Conservation (phyloP, 1,140 invertebrate genomes). For the Mamestra configurata region DNA sequence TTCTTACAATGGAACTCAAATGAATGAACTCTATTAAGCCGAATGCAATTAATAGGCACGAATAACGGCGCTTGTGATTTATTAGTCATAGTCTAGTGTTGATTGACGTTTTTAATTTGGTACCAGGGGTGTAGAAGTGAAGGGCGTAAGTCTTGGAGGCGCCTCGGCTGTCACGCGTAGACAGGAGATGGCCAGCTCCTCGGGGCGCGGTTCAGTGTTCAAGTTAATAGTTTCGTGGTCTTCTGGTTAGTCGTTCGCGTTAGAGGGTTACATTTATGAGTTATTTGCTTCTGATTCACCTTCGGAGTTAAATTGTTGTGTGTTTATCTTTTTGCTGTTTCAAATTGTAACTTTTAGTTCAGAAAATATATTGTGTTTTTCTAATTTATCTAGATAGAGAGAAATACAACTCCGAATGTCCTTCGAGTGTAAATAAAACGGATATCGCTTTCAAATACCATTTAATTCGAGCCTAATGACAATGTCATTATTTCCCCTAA, state of each 20-base stretch:
- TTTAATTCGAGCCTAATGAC: conserved; percentile 10
- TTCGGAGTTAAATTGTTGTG: neutral
- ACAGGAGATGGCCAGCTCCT: conserved; percentile 70
- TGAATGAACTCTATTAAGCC: conserved; percentile 77
- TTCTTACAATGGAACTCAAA: conserved; percentile 72
- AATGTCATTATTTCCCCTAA: conserved; percentile 15
- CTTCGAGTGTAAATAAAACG: neutral
- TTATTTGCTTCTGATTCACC: conserved; percentile 19
- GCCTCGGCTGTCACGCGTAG: conserved; percentile 73
- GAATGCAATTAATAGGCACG: conserved; percentile 79
- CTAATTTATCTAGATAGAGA: neutral
- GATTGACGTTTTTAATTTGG: conserved; percentile 86
- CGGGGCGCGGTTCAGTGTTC: conserved; percentile 36
- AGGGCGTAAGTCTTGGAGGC: conserved; percentile 66
- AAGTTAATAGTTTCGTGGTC: conserved; percentile 43
- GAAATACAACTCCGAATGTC: neutral
- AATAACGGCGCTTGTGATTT: conserved; percentile 78
- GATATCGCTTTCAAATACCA: neutral
- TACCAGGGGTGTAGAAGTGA: conserved; percentile 64
- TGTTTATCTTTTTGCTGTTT: neutral
- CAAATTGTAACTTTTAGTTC: neutral
- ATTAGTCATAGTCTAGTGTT: conserved; percentile 77
- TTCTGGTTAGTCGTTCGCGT: conserved; percentile 14
- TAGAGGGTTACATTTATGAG: conserved; percentile 18
- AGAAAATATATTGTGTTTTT: neutral